Evolutionary conservation across 2,797 vertebrate genomes (phyloP).

Genomic region (Octomys mimax): DNA sequence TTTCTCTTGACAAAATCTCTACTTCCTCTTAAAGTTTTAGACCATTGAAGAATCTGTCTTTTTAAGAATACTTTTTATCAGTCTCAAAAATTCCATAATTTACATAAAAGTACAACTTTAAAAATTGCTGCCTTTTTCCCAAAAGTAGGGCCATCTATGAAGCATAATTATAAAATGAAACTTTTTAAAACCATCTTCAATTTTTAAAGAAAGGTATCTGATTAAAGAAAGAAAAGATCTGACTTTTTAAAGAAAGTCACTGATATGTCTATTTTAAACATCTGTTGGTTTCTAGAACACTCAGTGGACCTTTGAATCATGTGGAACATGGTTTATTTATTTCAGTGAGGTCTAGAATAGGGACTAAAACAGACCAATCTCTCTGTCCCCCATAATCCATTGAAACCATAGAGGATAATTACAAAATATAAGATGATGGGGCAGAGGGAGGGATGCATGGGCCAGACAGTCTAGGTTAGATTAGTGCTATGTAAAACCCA

Average conservation of each 20-base stretch:
- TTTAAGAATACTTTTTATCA: background rate
- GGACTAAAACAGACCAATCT: background rate
- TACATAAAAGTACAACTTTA: background rate
- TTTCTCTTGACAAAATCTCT: conserved; percentile 42
- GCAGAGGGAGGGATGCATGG: background rate
- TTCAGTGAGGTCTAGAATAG: background rate
- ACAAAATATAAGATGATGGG: background rate
- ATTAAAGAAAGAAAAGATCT: too few species aligned
- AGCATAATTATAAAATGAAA: background rate
- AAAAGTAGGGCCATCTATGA: background rate
- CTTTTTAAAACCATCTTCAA: background rate
- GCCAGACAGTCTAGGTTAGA: background rate
- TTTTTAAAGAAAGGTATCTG: background rate
- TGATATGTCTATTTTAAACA: background rate
- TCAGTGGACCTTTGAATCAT: background rate
- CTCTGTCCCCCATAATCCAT: background rate
- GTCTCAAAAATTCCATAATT: background rate
- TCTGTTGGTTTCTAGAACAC: background rate
- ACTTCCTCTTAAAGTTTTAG: conserved; percentile 30
- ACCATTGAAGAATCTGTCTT: background rate
- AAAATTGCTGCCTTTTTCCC: background rate
- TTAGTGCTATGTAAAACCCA: background rate
- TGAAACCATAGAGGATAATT: background rate
- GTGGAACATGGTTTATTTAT: background rate
- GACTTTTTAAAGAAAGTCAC: too few species aligned